A percentile compares a stretch with the other conserved stretches of the same genome.
Evolutionary conservation across 2,888 invertebrate species (phyloP).

Genomic region (Synergus japonicus): DNA sequence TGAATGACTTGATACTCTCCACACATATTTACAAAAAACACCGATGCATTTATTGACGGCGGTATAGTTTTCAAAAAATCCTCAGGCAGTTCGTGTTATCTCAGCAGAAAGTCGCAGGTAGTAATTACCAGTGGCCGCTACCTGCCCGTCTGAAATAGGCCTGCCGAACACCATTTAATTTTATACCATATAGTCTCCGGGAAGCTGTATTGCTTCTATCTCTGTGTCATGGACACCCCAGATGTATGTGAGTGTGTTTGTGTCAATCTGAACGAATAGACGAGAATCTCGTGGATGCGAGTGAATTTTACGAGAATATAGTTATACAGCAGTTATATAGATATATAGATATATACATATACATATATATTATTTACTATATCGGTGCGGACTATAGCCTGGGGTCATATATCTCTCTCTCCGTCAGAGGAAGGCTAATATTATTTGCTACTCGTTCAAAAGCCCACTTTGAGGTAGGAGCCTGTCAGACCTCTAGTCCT

Average conservation of each 20-base stretch:
- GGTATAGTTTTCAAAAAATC: slow-evolving; percentile 66
- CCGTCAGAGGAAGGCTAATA: slow-evolving; percentile 70
- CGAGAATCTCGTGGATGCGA: slow-evolving; percentile 1
- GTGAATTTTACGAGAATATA: neutral
- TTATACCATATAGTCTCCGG: slow-evolving; percentile 61
- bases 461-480: slow-evolving; percentile 53
- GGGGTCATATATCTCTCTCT: slow-evolving; percentile 68
- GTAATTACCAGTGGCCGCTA: slow-evolving; percentile 78
- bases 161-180: slow-evolving; percentile 76
- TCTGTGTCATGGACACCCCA: neutral
- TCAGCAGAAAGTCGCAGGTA: slow-evolving; percentile 72
- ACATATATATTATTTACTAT: slow-evolving; percentile 39
- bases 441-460: slow-evolving; percentile 75
- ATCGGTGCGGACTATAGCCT: slow-evolving; percentile 58
- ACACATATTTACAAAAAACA: neutral
- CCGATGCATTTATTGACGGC: slow-evolving; percentile 49
- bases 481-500: slow-evolving; percentile 56
- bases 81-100: slow-evolving; percentile 66
- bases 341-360: too few species aligned
- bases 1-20: neutral
- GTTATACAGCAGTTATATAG: too few species aligned
- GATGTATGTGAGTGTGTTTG: slow-evolving; percentile 38
- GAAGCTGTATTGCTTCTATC: slow-evolving; percentile 41
- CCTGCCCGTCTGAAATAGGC: slow-evolving; percentile 75
- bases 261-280: slow-evolving; percentile 35